A percentile compares a stretch with the other conserved stretches of the same genome.
Conservation (phyloP, 2,113 vertebrate genomes). For the Actenoides lindsayi region DNA sequence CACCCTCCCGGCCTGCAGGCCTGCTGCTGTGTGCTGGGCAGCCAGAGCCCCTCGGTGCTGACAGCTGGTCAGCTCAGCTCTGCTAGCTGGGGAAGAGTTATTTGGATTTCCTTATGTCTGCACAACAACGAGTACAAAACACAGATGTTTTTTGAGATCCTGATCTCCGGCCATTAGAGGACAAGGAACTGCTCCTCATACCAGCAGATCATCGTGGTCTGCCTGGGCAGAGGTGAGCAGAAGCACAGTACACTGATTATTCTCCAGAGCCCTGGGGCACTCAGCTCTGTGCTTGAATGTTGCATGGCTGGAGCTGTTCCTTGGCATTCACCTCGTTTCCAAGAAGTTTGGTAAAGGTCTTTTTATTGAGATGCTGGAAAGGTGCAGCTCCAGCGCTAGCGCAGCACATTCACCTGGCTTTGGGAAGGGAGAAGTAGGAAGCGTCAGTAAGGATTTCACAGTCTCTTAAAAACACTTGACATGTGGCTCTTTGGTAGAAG, state of each 20-base stretch:
- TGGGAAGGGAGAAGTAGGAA: neutral
- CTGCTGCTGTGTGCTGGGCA: neutral
- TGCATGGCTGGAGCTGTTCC: neutral
- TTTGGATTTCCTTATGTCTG: neutral
- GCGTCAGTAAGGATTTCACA: neutral
- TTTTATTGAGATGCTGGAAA: neutral
- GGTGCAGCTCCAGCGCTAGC: neutral
- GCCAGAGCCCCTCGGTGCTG: accelerated
- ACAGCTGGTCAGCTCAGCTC: neutral
- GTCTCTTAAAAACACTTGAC: neutral
- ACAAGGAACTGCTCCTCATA: neutral
- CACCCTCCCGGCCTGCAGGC: neutral
- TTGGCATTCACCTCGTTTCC: neutral
- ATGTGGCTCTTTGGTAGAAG: neutral
- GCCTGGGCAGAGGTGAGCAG: neutral
- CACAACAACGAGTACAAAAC: neutral
- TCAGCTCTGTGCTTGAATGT: accelerated
- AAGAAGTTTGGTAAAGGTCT: neutral
- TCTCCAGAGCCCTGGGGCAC: neutral
- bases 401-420: neutral
- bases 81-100: neutral
- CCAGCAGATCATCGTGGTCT: accelerated
- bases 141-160: neutral
- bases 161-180: neutral
- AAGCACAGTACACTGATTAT: neutral